Evolutionary conservation across 2,888 invertebrate species (phyloP).

Genomic region (Masnerella sp.): DNA sequence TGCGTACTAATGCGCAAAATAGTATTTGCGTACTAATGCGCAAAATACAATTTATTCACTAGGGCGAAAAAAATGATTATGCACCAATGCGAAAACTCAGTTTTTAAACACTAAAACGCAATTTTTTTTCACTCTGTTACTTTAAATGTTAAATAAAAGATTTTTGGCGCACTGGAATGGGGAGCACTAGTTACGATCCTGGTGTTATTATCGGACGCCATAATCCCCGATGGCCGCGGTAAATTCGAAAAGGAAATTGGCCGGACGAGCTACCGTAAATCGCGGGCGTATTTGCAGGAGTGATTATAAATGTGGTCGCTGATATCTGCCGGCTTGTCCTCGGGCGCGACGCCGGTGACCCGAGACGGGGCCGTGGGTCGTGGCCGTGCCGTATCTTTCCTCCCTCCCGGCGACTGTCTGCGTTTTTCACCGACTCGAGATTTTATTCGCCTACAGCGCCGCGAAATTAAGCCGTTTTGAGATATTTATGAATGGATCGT

Average conservation of each 20-base stretch:
- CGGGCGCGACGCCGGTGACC: constrained; percentile 66
- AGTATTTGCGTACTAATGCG: too few species aligned
- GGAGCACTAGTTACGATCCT: constrained; percentile 33
- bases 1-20: too few species aligned
- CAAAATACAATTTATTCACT: too few species aligned
- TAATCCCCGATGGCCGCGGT: constrained; percentile 44
- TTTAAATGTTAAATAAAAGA: too few species aligned
- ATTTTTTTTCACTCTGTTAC: too few species aligned
- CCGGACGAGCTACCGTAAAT: constrained; percentile 64
- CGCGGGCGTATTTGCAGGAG: constrained; percentile 62
- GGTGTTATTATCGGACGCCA: constrained; percentile 28
- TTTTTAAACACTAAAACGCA: too few species aligned
- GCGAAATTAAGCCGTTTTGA: constrained; percentile 78
- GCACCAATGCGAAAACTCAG: too few species aligned
- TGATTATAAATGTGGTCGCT: constrained; percentile 69
- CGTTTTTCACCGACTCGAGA: constrained; percentile 75
- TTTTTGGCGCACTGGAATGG: too few species aligned
- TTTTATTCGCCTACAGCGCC: constrained; percentile 74
- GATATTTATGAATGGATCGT: constrained; percentile 77
- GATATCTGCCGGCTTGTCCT: constrained; percentile 56
- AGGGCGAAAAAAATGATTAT: too few species aligned
- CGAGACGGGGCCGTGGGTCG: constrained; percentile 72
- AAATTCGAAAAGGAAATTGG: constrained; percentile 48
- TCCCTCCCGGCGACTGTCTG: constrained; percentile 69
- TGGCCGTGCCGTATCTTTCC: constrained; percentile 61